Base-by-base conservation (phyloP, 2,888 invertebrate species). In the Miltochrista miniata region DNA sequence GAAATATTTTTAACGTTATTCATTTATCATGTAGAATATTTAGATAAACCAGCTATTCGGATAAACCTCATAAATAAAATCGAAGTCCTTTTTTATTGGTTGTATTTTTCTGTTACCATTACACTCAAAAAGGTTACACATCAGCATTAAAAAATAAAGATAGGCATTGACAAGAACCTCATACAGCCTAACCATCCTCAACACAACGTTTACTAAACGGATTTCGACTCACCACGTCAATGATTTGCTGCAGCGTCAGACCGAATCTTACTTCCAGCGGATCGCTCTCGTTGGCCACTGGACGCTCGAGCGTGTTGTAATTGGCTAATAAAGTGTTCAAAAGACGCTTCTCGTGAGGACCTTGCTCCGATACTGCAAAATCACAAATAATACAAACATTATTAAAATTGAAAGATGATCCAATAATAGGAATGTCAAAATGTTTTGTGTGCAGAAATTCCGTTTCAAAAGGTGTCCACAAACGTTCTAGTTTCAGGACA, bases 281-380 rank as follows among this genome's bases (percentile, higher is more conserved):
- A 76, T 97, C 97, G 74, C 97, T 97, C 93, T 98, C 97, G 87
- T 97, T 97, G 74, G 96, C 96, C 62, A 98, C 97, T 52, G 97
- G 97, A 86, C 97, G 93, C 92, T 98, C 97, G 85, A 97, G 93
- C 67, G 95, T 95, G 92, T 97, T 97, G 93, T 98, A 98, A 59
- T 94, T 93, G 74, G 94, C 93, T 75, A 98, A 94, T 74, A 98
- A 93, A 84, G 95, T 93, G 90, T 96, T 96, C 77, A 98, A 93
- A 74, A 98, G 93, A 78, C 95, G 94, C 92, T 96, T 96, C 93
- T 98, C 98, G 90, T 97, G 96, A 59, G 94, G 95, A 81, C 98
- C 98, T 93, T 97, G 96, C 92, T 95, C 94, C 90, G 96, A 96
- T 86, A 95, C 97, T 98, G 93, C 58, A 76, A 61, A 63, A 35